phyloP scores from a whole-genome alignment of 2,888 invertebrate genomes.

The Adela reaumurella region DNA sequence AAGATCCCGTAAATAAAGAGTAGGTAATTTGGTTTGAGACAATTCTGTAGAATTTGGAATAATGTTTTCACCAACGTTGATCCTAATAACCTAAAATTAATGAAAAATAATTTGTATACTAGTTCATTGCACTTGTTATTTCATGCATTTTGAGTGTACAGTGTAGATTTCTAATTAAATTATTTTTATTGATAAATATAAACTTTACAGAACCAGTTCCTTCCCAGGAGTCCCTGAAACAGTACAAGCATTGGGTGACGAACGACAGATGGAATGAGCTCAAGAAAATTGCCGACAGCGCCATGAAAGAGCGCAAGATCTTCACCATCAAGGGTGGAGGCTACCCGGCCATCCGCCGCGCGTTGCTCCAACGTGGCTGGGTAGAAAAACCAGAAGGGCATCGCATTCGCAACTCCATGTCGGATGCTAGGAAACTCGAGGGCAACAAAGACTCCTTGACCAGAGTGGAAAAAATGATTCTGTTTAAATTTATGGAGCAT shows the following conservation, averaged over 20 bases:
- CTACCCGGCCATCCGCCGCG: conserved; percentile 67
- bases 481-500: conserved; percentile 74
- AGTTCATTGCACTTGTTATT: no score
- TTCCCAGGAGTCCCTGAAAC: conserved; percentile 41
- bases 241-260: conserved; percentile 56
- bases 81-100: no score
- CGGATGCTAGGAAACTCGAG: conserved; percentile 35
- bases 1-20: no score
- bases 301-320: conserved; percentile 62
- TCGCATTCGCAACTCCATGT: conserved; percentile 16
- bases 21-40: no score
- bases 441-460: conserved; percentile 52
- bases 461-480: conserved; percentile 66
- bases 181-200: no score
- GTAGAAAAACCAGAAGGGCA: conserved; percentile 58
- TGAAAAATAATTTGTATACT: no score
- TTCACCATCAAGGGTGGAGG: conserved; percentile 71
- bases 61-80: no score
- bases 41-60: no score
- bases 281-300: conserved; percentile 61
- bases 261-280: conserved; percentile 63
- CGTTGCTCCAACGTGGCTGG: conserved; percentile 70
- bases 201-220: neutral
- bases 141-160: no score
- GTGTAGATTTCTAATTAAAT: no score